These are phyloP conservation scores for Acanthacorydalis orientalis DNA, from an alignment of 2,888 invertebrate genomes.

Conservation along the genomic window DNA sequence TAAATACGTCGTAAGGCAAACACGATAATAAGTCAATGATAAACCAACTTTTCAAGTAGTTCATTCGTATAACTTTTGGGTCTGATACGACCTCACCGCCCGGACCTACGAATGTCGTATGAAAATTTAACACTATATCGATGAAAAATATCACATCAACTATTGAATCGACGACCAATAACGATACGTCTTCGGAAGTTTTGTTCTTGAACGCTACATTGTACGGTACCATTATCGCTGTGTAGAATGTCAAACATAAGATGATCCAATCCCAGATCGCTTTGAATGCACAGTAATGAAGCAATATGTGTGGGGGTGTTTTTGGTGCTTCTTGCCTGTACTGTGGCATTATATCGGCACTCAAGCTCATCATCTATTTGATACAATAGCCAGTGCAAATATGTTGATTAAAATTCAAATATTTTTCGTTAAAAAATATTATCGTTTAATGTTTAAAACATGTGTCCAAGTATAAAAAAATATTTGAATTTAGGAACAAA, in stretches of 20 bases:
- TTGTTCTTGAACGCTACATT: conserved; percentile 99
- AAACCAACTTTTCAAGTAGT: conserved; percentile 99
- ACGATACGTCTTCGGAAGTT: conserved; percentile 89
- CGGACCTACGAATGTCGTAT: conserved; percentile 98
- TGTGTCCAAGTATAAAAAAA: not conserved
- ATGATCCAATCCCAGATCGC: conserved; percentile 99
- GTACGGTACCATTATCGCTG: conserved; percentile 97
- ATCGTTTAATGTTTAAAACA: not conserved
- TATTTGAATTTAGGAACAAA: not conserved
- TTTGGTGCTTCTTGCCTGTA: conserved; percentile 99
- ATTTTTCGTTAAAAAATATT: not conserved
- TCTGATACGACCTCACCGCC: conserved; percentile 95
- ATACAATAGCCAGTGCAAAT: conserved; percentile 3
- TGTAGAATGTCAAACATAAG: conserved; percentile 98
- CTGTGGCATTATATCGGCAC: conserved; percentile 95
- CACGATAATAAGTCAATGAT: conserved; percentile 97
- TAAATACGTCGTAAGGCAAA: conserved; percentile 99
- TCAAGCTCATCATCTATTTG: conserved; percentile 85
- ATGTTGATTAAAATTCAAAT: not conserved
- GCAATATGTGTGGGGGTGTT: conserved; percentile 97
- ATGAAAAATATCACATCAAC: conserved; percentile 99
- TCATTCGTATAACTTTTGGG: conserved; percentile 95
- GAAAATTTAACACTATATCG: conserved; percentile 99
- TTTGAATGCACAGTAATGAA: conserved; percentile 99
- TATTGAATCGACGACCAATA: conserved; percentile 91